These are phyloP conservation scores for Pelobates cultripes DNA, from an alignment of 2,797 vertebrate species.

Conservation along the genomic window DNA sequence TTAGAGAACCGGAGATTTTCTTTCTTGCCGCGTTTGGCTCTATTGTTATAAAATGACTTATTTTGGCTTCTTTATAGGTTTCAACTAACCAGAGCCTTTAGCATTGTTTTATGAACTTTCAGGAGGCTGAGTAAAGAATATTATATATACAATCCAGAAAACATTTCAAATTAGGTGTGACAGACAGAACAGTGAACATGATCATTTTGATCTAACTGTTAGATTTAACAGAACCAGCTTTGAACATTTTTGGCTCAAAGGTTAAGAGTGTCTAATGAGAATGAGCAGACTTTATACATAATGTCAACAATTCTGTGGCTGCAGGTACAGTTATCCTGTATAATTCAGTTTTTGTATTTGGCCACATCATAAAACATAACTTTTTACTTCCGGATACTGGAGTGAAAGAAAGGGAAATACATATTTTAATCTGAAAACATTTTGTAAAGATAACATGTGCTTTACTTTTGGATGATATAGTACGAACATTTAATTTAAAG, in stretches of 20 bases:
- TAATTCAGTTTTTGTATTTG: constrained; percentile 73
- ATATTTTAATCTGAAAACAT: neutral
- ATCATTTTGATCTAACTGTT: constrained; percentile 75
- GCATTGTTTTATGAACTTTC: constrained; percentile 74
- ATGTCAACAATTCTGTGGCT: constrained; percentile 79
- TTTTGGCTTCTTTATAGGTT: neutral
- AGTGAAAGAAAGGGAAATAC: neutral
- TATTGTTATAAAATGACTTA: too few species aligned
- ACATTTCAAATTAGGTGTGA: constrained; percentile 78
- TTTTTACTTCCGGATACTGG: constrained; percentile 70
- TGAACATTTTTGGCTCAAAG: constrained; percentile 81
- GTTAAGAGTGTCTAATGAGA: constrained; percentile 82
- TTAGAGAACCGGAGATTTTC: too few species aligned
- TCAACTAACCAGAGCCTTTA: constrained; percentile 68
- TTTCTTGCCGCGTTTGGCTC: too few species aligned
- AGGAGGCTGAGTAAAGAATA: constrained; percentile 75
- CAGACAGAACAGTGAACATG: constrained; percentile 74
- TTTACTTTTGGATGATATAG: neutral
- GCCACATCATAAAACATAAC: constrained; percentile 78
- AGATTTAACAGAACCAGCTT: constrained; percentile 79
- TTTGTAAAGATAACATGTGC: neutral
- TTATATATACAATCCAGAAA: constrained; percentile 80
- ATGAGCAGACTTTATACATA: constrained; percentile 80
- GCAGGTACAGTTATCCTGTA: constrained; percentile 79
- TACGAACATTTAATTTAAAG: too few species aligned